Conservation (phyloP, 2,888 invertebrate genomes). For the Drosophila multiciliata region DNA sequence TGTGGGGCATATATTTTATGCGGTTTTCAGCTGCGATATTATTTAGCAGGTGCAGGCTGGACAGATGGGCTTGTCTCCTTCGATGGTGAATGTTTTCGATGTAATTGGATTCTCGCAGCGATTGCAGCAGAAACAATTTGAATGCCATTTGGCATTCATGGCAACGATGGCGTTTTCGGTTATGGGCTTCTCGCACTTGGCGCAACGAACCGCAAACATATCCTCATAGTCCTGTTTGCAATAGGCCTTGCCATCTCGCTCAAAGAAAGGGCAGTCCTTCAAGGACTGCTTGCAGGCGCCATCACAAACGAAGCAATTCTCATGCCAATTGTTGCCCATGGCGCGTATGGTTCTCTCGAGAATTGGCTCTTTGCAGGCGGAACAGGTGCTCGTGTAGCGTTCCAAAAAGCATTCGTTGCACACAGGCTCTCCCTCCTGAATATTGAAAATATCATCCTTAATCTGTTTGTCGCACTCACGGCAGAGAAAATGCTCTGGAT, state of each 20-base stretch:
- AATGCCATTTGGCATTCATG: conserved; percentile 96
- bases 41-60: conserved; percentile 86
- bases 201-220: conserved; percentile 94
- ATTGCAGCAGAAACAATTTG: conserved; percentile 96
- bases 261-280: conserved; percentile 94
- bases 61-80: conserved; percentile 91
- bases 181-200: conserved; percentile 92
- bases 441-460: conserved; percentile 95
- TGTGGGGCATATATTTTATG: no score
- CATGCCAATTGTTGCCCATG: conserved; percentile 94
- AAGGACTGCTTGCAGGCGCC: conserved; percentile 92
- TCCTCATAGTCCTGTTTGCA: conserved; percentile 94
- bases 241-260: conserved; percentile 92
- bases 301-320: conserved; percentile 93
- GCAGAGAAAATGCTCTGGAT: conserved; percentile 97
- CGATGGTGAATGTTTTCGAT: conserved; percentile 91
- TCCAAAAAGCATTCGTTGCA: conserved; percentile 95
- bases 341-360: conserved; percentile 95
- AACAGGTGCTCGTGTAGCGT: conserved; percentile 94
- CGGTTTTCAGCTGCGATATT: not conserved
- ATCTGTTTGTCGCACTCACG: conserved; percentile 94
- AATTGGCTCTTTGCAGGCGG: conserved; percentile 94
- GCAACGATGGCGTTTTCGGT: conserved; percentile 94
- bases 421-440: conserved; percentile 90
- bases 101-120: conserved; percentile 92